phyloP scores from a whole-genome alignment of 2,888 invertebrate genomes.

The Acheta domesticus region DNA sequence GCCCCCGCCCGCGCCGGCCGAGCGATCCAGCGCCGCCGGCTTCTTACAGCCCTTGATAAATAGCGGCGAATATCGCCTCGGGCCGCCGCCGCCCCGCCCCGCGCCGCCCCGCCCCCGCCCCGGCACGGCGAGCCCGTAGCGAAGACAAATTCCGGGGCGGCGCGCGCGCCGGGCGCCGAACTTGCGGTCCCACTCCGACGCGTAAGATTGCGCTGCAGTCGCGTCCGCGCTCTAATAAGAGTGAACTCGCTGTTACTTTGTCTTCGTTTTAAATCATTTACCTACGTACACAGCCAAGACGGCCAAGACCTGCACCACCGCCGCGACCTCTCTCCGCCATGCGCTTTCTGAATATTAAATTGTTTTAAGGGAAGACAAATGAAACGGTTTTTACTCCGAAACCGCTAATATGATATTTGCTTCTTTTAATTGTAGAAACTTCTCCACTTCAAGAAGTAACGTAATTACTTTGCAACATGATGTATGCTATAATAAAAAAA shows the following conservation, averaged over 20 bases:
- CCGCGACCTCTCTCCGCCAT: too few species aligned
- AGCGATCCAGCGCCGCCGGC: background rate
- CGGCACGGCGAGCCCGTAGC: background rate
- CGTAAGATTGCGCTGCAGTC: background rate
- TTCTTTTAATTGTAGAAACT: constrained; percentile 10
- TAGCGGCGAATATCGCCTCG: constrained; percentile 1
- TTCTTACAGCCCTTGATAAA: background rate
- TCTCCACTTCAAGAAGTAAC: constrained; percentile 4
- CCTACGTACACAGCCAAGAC: background rate
- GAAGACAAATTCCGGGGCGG: background rate
- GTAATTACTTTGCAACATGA: background rate
- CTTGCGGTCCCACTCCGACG: background rate
- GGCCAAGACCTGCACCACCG: too few species aligned
- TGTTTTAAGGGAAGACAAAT: background rate
- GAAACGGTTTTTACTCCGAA: background rate
- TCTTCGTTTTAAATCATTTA: background rate
- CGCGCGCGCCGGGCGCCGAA: background rate
- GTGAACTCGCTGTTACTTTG: background rate
- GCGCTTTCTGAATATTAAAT: background rate
- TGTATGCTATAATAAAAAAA: constrained; percentile 1
- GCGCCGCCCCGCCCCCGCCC: too few species aligned
- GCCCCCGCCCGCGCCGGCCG: too few species aligned
- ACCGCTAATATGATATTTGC: background rate
- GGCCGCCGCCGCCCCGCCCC: background rate
- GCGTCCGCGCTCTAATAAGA: background rate